Evolutionary conservation across 2,888 invertebrate genomes (phyloP).

Genomic region (Aquatica leii): DNA sequence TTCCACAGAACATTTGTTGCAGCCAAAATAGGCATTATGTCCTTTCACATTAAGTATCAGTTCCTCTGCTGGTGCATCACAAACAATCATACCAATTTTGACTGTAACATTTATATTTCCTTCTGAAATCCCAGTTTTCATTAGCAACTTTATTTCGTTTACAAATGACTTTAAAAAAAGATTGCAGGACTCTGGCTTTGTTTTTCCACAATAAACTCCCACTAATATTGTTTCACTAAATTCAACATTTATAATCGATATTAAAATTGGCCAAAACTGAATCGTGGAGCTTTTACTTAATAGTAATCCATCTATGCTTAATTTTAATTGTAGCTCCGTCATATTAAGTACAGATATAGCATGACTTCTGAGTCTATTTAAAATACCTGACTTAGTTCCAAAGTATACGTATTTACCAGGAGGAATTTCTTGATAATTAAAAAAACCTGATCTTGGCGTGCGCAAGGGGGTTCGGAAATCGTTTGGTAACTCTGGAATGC

Average conservation of each 20-base stretch:
- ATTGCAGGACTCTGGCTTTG: no score
- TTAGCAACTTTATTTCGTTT: no score
- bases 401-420: neutral
- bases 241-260: neutral
- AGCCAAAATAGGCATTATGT: conserved; percentile 42
- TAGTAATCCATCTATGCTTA: neutral
- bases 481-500: neutral
- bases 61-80: conserved; percentile 40
- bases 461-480: neutral
- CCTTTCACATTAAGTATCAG: conserved; percentile 38
- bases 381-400: neutral
- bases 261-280: neutral
- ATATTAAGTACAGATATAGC: neutral
- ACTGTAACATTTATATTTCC: no score
- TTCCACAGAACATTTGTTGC: conserved; percentile 39
- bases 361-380: neutral
- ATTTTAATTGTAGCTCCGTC: neutral
- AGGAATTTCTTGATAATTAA: neutral
- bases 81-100: no score
- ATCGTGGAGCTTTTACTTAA: neutral
- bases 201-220: no score
- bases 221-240: neutral
- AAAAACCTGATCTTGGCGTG: neutral
- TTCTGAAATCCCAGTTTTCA: no score
- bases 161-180: no score